Conservation (phyloP, 92 coral and sea anemone genomes). For the Porites lobata region DNA sequence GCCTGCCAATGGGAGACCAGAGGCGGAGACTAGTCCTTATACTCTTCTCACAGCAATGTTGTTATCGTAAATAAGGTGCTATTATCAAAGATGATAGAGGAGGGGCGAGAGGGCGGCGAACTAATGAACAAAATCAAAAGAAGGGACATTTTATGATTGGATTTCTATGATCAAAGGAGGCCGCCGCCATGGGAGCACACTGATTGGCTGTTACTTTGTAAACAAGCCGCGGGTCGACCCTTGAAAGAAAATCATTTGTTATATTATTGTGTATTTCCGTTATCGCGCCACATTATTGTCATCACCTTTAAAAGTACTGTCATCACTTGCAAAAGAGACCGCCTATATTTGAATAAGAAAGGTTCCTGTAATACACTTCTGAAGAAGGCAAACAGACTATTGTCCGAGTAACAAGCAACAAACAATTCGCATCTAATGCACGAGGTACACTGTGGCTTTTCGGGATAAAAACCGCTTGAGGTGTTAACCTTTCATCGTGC, state of each 20-base stretch:
- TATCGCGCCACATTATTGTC: conserved; percentile 98
- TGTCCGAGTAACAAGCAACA: conserved; percentile 96
- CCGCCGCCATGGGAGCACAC: conserved; percentile 81
- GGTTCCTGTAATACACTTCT: conserved; percentile 88
- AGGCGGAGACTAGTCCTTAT: conserved; percentile 99
- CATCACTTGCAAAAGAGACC: conserved; percentile 97
- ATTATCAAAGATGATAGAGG: conserved; percentile 99
- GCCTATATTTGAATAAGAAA: conserved; percentile 99
- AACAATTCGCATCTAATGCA: conserved; percentile 97
- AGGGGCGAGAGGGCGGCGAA: conserved; percentile 99
- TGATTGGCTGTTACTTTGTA: conserved; percentile 90
- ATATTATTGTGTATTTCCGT: conserved; percentile 99
- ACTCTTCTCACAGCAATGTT: conserved; percentile 98
- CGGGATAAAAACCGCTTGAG: conserved; percentile 83
- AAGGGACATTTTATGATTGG: conserved; percentile 99
- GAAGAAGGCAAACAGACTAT: conserved; percentile 92
- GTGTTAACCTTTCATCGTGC: conserved; percentile 99
- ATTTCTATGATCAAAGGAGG: conserved; percentile 95
- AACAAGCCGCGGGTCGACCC: conserved; percentile 98
- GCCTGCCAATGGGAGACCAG: conserved; percentile 97
- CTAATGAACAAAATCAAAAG: conserved; percentile 99
- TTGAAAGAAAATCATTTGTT: conserved; percentile 97
- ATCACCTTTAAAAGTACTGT: conserved; percentile 97
- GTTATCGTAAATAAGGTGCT: conserved; percentile 99
- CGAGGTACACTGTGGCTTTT: conserved; percentile 90